These are phyloP conservation scores for Lophura nycthemera DNA, from an alignment of 2,113 vertebrate genomes.

Conservation along the genomic window DNA sequence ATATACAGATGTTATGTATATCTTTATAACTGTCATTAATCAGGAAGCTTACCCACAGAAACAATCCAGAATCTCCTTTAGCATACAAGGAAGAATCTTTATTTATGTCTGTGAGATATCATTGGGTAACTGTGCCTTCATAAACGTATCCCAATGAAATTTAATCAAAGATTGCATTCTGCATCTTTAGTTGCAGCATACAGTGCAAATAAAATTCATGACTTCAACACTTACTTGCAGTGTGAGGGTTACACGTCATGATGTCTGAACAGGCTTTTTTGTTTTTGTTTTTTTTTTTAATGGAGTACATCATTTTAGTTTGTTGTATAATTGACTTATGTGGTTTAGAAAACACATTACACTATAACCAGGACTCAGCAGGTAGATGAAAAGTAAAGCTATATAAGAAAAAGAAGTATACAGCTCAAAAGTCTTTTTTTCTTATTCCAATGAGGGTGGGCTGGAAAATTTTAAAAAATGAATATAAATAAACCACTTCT, in stretches of 20 bases:
- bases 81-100: background rate
- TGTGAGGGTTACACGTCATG: background rate
- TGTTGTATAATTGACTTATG: background rate
- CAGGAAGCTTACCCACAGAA: background rate
- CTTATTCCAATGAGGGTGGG: background rate
- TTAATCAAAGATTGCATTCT: background rate
- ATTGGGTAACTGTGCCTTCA: background rate
- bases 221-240: background rate
- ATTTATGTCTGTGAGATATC: background rate
- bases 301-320: background rate
- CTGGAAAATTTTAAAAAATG: background rate
- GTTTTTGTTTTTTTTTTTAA: background rate
- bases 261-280: background rate
- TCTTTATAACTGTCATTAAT: background rate
- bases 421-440: background rate
- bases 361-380: background rate
- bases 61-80: background rate
- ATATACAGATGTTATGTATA: background rate
- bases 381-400: background rate
- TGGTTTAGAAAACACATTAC: background rate
- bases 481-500: background rate
- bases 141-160: background rate
- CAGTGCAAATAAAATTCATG: background rate
- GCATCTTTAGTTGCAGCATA: background rate
- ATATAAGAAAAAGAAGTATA: background rate